Evolutionary conservation across 2,113 vertebrate genomes (phyloP), one percentile per base, ranked within the genome.

Genomic region (Fregata magnificens): DNA sequence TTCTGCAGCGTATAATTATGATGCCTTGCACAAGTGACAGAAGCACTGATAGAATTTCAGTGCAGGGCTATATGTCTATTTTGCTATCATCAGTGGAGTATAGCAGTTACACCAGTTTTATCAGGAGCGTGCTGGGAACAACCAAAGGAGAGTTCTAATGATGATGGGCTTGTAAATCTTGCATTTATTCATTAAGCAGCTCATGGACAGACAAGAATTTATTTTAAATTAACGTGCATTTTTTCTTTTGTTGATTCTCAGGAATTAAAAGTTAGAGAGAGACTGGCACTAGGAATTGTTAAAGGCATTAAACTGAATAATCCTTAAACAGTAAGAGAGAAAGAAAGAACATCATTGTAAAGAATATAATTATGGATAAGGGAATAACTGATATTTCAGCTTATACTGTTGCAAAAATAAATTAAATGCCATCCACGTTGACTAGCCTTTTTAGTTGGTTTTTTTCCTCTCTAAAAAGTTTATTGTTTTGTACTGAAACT

Each of bases 1-100:
- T 96, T 96, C 93, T 96, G 62, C 87, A 94, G 88, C 91, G n/a
- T 76, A 82, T 94, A 95, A 96, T 97, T 97, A 95, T 86, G 81
- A 70, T 79, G 19, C 34, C 59, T 86, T 97, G 63, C 94, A 95
- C 86, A 92, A 97, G 73, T 88, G 73, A 92, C 92, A 97, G 94
- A 96, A 95, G 36, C 93, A 85, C 88, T 91, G 97, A 90, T 61
- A 96, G 40, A 47, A 91, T 96, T 92, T 94, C 79, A 32, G 82
- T 63, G 50, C 82, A 85, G 59, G 70, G 67, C 86, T 80, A 38
- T 90, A 52, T 88, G 67, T 81, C 83, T 95, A 55, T 97, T 52
- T 65, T 91, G 28, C n/a, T 93, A 7, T 52, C 80, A 82, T 95
- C 71, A 59, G 20, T 88, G 67, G 49, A 93, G 82, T 95, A 92